A percentile compares a stretch with the other conserved stretches of the same genome.
Evolutionary conservation across 2,797 vertebrate species (phyloP).

Genomic region (Coccyzus lansbergi): DNA sequence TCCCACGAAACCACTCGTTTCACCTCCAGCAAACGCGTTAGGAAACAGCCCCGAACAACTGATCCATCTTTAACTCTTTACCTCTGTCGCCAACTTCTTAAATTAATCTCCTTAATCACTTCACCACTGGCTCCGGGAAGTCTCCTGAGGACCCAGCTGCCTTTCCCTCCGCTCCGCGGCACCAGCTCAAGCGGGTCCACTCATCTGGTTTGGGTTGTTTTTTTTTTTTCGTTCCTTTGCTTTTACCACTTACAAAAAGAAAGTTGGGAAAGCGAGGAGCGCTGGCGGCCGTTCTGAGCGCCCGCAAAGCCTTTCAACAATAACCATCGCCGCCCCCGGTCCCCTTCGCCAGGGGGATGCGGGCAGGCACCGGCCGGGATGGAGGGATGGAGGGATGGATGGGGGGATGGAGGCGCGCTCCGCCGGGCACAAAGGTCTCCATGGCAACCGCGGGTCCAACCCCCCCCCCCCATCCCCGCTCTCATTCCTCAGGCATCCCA

Average conservation of each 20-base stretch:
- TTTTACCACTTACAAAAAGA: not conserved
- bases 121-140: not conserved
- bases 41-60: not conserved
- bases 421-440: constrained; percentile 95
- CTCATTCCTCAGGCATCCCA: constrained; percentile 92
- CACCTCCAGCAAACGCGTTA: accelerated
- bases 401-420: constrained; percentile 68
- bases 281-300: not conserved
- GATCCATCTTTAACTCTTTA: constrained; percentile 55
- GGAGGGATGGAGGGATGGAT: no score
- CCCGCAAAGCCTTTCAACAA: not conserved
- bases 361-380: no score
- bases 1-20: not conserved
- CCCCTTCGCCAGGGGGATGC: not conserved
- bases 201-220: not conserved
- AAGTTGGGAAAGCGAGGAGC: not conserved
- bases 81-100: constrained; percentile 56
- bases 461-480: constrained; percentile 75
- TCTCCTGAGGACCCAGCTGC: not conserved
- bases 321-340: not conserved
- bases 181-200: not conserved
- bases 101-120: constrained; percentile 34
- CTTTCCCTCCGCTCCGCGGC: not conserved
- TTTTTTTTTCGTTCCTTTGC: not conserved
- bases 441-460: constrained; percentile 91